Conservation (phyloP, 2,797 vertebrate genomes). For the Apogon talboti region DNA sequence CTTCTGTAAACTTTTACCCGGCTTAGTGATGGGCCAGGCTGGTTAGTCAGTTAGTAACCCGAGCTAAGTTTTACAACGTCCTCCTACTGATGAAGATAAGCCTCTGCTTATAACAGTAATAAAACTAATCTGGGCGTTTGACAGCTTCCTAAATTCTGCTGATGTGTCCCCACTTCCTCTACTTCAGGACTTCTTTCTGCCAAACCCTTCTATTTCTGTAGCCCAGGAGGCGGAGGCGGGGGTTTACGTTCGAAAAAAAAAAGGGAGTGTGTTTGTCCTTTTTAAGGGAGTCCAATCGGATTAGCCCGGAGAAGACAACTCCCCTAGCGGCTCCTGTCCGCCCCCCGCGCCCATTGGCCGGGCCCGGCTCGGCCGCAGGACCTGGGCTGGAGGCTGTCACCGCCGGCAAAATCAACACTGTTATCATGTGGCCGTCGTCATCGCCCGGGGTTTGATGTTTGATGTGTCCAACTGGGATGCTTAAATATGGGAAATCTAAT, state of each 20-base stretch:
- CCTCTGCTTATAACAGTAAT: conserved; percentile 11
- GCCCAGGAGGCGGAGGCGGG: conserved; percentile 31
- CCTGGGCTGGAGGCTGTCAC: background rate
- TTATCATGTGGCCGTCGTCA: conserved; percentile 38
- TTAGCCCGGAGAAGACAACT: conserved; percentile 70
- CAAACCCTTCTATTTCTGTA: conserved; percentile 78
- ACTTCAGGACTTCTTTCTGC: conserved; percentile 1
- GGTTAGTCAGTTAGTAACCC: too few species aligned
- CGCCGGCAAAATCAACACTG: conserved; percentile 50
- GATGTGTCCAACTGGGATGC: background rate
- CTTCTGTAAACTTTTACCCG: background rate
- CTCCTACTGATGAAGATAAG: background rate
- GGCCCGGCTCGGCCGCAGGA: background rate
- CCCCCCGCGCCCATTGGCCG: conserved; percentile 75
- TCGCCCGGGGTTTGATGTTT: background rate
- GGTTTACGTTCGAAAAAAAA: conserved; percentile 15
- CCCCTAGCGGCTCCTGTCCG: conserved; percentile 66
- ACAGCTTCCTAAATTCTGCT: conserved; percentile 8
- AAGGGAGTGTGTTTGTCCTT: conserved; percentile 65
- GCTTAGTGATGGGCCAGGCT: conserved; percentile 42
- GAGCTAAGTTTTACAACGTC: background rate
- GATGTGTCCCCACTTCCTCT: conserved; percentile 27
- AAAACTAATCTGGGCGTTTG: background rate
- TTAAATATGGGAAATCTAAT: too few species aligned
- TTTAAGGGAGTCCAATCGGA: conserved; percentile 79